phyloP scores from a whole-genome alignment of 2,797 vertebrate species.

The Botia kubotai region DNA sequence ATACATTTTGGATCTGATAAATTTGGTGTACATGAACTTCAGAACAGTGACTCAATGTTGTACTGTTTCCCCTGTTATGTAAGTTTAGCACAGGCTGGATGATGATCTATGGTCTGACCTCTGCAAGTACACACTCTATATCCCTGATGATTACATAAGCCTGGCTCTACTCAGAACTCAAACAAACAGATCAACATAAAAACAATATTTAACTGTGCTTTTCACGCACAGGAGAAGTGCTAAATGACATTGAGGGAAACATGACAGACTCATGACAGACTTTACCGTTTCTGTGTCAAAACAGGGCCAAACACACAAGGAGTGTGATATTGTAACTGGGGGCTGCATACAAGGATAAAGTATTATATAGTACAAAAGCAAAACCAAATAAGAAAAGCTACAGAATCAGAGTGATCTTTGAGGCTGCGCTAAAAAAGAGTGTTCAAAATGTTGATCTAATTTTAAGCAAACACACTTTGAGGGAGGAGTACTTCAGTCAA shows the following conservation, averaged over 20 bases:
- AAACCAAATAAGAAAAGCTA: neutral
- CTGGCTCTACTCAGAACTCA: too few species aligned
- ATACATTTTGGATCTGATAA: too few species aligned
- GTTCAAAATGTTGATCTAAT: constrained; percentile 52
- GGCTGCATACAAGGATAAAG: neutral
- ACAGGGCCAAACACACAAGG: constrained; percentile 37
- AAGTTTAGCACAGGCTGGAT: neutral
- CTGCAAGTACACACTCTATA: constrained; percentile 17
- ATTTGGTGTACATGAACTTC: too few species aligned
- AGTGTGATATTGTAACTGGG: neutral
- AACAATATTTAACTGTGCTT: constrained; percentile 1
- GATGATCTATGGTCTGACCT: constrained; percentile 25
- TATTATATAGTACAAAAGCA: neutral
- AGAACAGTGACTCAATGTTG: too few species aligned
- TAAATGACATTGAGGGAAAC: neutral
- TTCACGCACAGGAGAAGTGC: neutral
- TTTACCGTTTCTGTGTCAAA: constrained; percentile 39
- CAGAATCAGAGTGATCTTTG: neutral
- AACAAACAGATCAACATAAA: constrained; percentile 21
- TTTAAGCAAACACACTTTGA: constrained; percentile 50
- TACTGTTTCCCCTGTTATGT: too few species aligned
- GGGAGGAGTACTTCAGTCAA: constrained; percentile 21
- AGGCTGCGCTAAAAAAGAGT: neutral
- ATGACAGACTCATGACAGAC: neutral
- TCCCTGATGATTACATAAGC: too few species aligned